Evolutionary conservation across 2,113 vertebrate genomes (phyloP).

Genomic region (Caloenas nicobarica): DNA sequence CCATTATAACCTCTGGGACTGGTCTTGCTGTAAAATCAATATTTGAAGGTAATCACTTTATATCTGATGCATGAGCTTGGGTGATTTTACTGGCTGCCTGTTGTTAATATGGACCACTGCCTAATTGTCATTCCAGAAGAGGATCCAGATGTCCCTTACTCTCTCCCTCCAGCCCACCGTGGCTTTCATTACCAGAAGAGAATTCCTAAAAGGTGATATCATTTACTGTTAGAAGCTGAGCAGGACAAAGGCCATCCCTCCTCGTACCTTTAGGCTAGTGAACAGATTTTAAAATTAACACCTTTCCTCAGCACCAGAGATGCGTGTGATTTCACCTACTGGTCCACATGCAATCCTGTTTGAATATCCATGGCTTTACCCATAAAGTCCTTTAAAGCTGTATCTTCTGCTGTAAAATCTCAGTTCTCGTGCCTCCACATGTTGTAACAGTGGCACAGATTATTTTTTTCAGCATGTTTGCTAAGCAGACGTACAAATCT

Average conservation of each 20-base stretch:
- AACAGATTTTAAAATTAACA: slow-evolving; percentile 57
- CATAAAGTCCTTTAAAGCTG: not conserved
- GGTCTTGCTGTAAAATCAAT: slow-evolving; percentile 58
- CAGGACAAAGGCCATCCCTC: slow-evolving; percentile 16
- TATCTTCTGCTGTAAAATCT: not conserved
- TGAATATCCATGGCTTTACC: not conserved
- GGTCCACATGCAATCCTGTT: not conserved
- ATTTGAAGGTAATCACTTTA: slow-evolving; percentile 56
- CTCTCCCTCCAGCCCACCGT: slow-evolving; percentile 15
- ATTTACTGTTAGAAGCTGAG: slow-evolving; percentile 34
- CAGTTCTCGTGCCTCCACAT: not conserved
- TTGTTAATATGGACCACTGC: slow-evolving; percentile 58
- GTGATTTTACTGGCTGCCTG: slow-evolving; percentile 54
- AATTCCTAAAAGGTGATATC: slow-evolving; percentile 56
- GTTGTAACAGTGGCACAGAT: not conserved
- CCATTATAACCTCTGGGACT: slow-evolving; percentile 38
- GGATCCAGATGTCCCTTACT: slow-evolving; percentile 58
- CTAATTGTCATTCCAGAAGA: slow-evolving; percentile 69
- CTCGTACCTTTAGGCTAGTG: not conserved
- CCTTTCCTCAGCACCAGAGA: not conserved
- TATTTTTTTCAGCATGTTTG: not conserved
- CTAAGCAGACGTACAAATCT: not conserved
- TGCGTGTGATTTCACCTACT: not conserved
- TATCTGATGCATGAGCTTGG: slow-evolving; percentile 27
- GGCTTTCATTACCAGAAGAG: slow-evolving; percentile 53